These are phyloP conservation scores for Loriculus beryllinus DNA, from an alignment of 2,797 vertebrate species.

Conservation along the genomic window DNA sequence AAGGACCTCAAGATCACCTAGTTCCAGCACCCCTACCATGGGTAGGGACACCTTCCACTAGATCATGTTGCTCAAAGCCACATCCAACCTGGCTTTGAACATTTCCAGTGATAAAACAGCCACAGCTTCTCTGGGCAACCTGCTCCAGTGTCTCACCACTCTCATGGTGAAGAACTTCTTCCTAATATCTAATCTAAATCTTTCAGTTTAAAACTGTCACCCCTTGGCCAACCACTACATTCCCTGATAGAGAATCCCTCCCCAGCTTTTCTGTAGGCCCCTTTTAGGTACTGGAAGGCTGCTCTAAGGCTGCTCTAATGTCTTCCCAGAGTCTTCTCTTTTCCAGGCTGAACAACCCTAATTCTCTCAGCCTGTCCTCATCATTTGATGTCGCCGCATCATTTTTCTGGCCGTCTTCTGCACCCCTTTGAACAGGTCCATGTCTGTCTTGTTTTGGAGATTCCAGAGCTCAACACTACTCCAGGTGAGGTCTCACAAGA, in stretches of 20 bases:
- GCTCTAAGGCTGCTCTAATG: no score
- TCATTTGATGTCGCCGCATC: no score
- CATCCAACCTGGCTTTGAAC: not conserved
- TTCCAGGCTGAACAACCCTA: not conserved
- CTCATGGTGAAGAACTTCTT: no score
- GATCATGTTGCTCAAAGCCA: not conserved
- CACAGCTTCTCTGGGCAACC: not conserved
- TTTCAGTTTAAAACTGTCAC: not conserved
- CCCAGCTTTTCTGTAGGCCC: not conserved
- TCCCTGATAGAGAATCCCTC: not conserved
- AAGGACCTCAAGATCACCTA: not conserved
- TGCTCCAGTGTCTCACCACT: no score
- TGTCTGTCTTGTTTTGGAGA: no score
- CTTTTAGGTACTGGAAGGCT: not conserved
- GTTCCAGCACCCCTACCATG: not conserved
- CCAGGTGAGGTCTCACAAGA: not conserved
- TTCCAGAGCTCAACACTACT: not conserved
- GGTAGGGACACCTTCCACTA: not conserved
- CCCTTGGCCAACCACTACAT: not conserved
- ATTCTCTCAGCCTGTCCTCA: not conserved
- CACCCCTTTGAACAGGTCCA: not conserved
- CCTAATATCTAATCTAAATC: not conserved
- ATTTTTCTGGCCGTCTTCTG: not conserved
- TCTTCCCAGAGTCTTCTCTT: not conserved
- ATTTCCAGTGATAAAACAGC: not conserved